These are phyloP conservation scores for Homarus gammarus DNA, from an alignment of 2,888 invertebrate genomes.

Conservation along the genomic window DNA sequence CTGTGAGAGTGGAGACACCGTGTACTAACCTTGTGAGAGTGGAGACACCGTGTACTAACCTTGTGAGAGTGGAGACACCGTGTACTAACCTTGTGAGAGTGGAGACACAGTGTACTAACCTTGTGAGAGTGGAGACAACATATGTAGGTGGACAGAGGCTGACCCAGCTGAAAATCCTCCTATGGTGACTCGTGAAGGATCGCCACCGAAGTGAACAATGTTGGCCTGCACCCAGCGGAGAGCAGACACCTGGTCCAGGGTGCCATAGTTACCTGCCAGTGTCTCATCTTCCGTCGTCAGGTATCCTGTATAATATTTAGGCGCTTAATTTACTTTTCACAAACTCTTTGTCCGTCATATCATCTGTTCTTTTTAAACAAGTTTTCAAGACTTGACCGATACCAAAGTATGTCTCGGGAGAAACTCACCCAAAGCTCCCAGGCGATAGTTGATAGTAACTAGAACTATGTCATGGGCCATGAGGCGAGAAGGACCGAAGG, in stretches of 20 bases:
- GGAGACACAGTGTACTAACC: too few species aligned
- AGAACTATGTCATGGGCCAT: constrained; percentile 84
- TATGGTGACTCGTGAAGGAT: constrained; percentile 78
- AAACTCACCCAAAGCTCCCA: constrained; percentile 85
- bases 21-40: too few species aligned
- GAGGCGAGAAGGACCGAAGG: constrained; percentile 53
- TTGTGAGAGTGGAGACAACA: constrained; percentile 54
- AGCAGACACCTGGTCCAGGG: constrained; percentile 78
- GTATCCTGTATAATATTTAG: constrained; percentile 78
- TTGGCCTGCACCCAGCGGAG: constrained; percentile 78
- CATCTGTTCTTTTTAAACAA: too few species aligned
- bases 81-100: too few species aligned
- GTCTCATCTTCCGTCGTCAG: constrained; percentile 77
- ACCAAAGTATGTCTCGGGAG: neutral
- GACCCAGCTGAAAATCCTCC: constrained; percentile 78
- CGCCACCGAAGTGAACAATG: constrained; percentile 78
- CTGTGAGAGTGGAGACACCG: too few species aligned
- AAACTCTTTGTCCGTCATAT: too few species aligned
- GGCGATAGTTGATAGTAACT: constrained; percentile 94
- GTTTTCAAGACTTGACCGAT: too few species aligned
- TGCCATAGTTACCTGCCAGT: constrained; percentile 78
- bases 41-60: too few species aligned
- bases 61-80: too few species aligned
- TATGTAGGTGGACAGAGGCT: constrained; percentile 76
- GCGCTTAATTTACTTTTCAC: too few species aligned